Evolutionary conservation across 2,888 invertebrate species (phyloP).

Genomic region (Drosophila emarginata): DNA sequence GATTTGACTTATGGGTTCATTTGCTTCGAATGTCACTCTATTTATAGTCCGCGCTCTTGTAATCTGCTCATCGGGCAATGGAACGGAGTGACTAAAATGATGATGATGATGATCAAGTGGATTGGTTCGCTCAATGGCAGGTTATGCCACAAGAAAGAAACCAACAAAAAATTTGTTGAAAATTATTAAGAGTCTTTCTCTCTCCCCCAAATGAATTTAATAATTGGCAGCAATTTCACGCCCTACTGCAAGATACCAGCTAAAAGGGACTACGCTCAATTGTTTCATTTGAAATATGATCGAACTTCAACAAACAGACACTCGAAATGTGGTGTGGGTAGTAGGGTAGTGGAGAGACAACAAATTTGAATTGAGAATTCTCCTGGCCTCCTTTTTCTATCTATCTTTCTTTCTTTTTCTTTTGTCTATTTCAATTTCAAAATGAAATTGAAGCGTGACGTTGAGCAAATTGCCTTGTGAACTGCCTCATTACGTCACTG

Average conservation of each 20-base stretch:
- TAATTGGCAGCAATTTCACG: constrained; percentile 78
- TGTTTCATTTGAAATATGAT: constrained; percentile 76
- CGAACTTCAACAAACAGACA: constrained; percentile 37
- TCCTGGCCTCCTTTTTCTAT: constrained; percentile 40
- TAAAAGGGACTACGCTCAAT: constrained; percentile 72
- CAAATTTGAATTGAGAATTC: constrained; percentile 26
- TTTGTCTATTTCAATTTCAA: constrained; percentile 77
- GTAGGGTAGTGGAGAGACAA: neutral
- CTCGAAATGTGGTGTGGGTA: neutral
- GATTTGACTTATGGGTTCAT: constrained; percentile 81
- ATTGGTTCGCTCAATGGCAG: constrained; percentile 41
- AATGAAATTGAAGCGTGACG: constrained; percentile 72
- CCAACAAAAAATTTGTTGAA: neutral
- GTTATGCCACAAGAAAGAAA: constrained; percentile 45
- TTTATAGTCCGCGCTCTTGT: constrained; percentile 55
- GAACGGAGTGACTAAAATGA: constrained; percentile 11
- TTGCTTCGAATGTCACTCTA: constrained; percentile 69
- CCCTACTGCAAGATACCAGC: constrained; percentile 31
- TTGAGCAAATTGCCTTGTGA: constrained; percentile 68
- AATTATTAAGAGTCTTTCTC: constrained; percentile 14
- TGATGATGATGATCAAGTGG: constrained; percentile 47
- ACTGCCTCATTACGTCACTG: constrained; percentile 79
- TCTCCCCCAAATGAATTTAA: neutral
- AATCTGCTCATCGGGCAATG: constrained; percentile 40
- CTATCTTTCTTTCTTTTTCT: too few relatives aligned